These are phyloP conservation scores for Leptobrachium ailaonicum DNA, from an alignment of 2,113 vertebrate species.

Conservation along the genomic window DNA sequence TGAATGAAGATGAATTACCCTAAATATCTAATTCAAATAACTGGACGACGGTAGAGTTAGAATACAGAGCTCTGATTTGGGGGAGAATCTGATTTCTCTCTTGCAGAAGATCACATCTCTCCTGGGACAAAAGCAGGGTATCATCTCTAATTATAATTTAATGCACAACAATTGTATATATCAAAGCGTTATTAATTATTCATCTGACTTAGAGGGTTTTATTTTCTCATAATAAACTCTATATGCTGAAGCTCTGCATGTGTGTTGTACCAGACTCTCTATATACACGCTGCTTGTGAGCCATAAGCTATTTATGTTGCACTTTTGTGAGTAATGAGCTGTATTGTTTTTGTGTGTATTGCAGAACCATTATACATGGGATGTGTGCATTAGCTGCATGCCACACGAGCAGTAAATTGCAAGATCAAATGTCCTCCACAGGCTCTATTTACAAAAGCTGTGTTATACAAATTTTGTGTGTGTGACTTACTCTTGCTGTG, in stretches of 20 bases:
- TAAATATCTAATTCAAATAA: not conserved
- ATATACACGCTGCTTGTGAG: too few relatives aligned
- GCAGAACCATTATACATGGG: too few relatives aligned
- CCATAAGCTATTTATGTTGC: too few relatives aligned
- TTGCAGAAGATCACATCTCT: not conserved
- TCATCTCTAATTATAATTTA: constrained; percentile 8
- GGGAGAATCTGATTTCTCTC: not conserved
- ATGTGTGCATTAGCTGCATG: too few relatives aligned
- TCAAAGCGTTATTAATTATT: constrained; percentile 9
- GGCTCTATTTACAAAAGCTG: too few relatives aligned
- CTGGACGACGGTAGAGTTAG: not conserved
- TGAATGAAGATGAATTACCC: not conserved
- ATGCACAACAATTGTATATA: not conserved
- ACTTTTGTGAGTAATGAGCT: too few relatives aligned
- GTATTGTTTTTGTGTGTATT: too few relatives aligned
- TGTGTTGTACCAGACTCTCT: not conserved
- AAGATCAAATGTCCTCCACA: too few relatives aligned
- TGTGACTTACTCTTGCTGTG: too few relatives aligned
- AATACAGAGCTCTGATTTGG: not conserved
- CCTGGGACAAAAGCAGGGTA: not conserved
- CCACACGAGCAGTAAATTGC: too few relatives aligned
- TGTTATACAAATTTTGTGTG: too few relatives aligned
- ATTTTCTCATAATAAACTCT: too few relatives aligned
- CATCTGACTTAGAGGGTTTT: not conserved
- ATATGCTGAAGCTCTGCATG: not conserved